A percentile compares a stretch with the other conserved stretches of the same genome.
Conservation (phyloP, 2,797 vertebrate species). For the Neosilurus mollespiculum region DNA sequence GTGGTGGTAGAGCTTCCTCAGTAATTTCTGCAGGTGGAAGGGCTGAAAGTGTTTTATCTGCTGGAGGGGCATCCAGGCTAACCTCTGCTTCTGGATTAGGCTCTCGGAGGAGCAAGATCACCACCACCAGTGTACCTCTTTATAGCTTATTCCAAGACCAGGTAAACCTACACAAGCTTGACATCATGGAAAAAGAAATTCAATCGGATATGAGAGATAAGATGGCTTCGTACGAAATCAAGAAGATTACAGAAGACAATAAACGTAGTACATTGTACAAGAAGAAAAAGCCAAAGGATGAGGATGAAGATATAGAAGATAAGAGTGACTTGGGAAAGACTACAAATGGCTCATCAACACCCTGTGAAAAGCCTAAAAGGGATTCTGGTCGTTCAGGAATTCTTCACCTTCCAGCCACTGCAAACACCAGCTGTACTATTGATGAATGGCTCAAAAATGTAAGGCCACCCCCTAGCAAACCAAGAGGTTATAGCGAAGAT, state of each 20-base stretch:
- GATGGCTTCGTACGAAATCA: conserved; percentile 84
- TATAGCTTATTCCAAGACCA: conserved; percentile 92
- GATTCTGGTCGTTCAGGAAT: conserved; percentile 66
- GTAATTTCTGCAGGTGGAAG: conserved; percentile 47
- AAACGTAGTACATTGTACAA: conserved; percentile 93
- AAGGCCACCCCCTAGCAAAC: conserved; percentile 71
- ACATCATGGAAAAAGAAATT: conserved; percentile 85
- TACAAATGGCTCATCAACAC: conserved; percentile 45
- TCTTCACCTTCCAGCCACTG: conserved; percentile 65
- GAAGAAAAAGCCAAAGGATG: conserved; percentile 85
- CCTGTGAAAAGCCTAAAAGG: conserved; percentile 57
- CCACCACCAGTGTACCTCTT: conserved; percentile 85
- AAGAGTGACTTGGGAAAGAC: conserved; percentile 54
- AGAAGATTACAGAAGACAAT: conserved; percentile 89
- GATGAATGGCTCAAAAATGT: conserved; percentile 85
- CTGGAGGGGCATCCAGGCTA: conserved; percentile 60
- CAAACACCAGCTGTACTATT: conserved; percentile 71
- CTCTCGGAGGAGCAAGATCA: conserved; percentile 72
- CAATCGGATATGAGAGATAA: conserved; percentile 85
- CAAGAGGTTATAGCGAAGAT: conserved; percentile 60
- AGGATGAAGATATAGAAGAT: conserved; percentile 68
- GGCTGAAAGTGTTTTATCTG: conserved; percentile 63
- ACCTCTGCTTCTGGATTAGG: conserved; percentile 69
- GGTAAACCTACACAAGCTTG: conserved; percentile 83
- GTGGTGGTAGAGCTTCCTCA: conserved; percentile 44